A percentile compares a stretch with the other conserved stretches of the same genome.
These are phyloP conservation scores for Astreopora myriophthalma DNA, from an alignment of 64 coral and sea anemone species.

Conservation along the genomic window DNA sequence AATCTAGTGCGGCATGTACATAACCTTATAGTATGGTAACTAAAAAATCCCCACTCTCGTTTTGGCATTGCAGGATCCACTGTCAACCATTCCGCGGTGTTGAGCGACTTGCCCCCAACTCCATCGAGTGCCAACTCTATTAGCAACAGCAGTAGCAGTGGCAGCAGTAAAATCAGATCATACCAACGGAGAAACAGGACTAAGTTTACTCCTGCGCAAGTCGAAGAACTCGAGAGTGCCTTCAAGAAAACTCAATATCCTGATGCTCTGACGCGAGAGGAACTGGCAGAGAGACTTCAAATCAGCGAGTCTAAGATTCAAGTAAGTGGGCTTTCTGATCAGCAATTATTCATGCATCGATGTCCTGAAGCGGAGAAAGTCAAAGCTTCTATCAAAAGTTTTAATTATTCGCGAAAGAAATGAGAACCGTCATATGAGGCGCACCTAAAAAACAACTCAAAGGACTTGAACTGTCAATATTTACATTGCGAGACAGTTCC, in stretches of 20 bases:
- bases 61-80: not conserved
- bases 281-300: constrained; percentile 78
- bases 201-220: constrained; percentile 86
- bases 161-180: not conserved
- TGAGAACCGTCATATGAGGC: not conserved
- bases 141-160: not conserved
- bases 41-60: not conserved
- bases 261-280: constrained; percentile 88
- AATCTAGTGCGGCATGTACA: too few species aligned
- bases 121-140: not conserved
- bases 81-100: not conserved
- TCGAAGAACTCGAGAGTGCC: constrained; percentile 86
- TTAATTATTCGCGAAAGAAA: not conserved
- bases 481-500: not conserved
- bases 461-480: not conserved
- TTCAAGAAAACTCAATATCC: constrained; percentile 88
- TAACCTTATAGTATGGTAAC: too few species aligned
- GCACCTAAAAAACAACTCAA: not conserved
- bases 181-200: constrained; percentile 91
- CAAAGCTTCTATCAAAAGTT: not conserved
- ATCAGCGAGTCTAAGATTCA: constrained; percentile 96
- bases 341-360: not conserved
- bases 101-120: not conserved
- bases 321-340: constrained; percentile 32
- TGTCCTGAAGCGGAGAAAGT: too few species aligned